Conservation (phyloP, 2,113 vertebrate species). For the Microtus montanus region DNA sequence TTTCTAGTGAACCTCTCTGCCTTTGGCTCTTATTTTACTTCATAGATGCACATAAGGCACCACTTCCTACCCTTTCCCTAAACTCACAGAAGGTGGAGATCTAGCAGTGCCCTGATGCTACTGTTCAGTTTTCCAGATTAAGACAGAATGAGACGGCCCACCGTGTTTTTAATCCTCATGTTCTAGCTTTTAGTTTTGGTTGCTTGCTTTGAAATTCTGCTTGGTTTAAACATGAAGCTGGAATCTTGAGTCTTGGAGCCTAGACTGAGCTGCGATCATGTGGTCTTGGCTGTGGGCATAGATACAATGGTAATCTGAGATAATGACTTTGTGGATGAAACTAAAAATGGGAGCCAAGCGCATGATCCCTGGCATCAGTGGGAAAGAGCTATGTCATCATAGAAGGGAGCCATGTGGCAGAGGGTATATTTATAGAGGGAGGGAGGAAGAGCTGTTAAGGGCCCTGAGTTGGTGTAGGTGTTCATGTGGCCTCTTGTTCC, state of each 20-base stretch:
- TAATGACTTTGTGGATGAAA: not conserved
- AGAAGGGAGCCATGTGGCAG: not conserved
- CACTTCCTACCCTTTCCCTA: not conserved
- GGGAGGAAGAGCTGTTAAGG: not conserved
- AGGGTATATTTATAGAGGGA: not conserved
- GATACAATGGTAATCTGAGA: not conserved
- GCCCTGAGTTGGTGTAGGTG: not conserved
- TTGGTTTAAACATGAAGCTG: not conserved
- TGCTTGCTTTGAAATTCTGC: not conserved
- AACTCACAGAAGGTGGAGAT: slow-evolving; percentile 18
- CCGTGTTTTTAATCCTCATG: not conserved
- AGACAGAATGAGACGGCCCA: not conserved
- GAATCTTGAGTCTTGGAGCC: not conserved
- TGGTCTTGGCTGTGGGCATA: not conserved
- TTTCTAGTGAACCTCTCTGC: not conserved
- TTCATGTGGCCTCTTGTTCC: not conserved
- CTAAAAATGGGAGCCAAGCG: not conserved
- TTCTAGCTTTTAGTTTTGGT: slow-evolving; percentile 19
- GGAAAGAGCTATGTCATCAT: not conserved
- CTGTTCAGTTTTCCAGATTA: slow-evolving; percentile 28
- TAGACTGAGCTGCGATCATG: not conserved
- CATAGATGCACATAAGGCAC: not conserved
- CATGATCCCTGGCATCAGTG: not conserved
- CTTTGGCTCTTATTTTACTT: not conserved
- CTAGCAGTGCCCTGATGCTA: not conserved